Conservation (phyloP, 2,113 vertebrate genomes). For the Psilopsiagon aymara region DNA sequence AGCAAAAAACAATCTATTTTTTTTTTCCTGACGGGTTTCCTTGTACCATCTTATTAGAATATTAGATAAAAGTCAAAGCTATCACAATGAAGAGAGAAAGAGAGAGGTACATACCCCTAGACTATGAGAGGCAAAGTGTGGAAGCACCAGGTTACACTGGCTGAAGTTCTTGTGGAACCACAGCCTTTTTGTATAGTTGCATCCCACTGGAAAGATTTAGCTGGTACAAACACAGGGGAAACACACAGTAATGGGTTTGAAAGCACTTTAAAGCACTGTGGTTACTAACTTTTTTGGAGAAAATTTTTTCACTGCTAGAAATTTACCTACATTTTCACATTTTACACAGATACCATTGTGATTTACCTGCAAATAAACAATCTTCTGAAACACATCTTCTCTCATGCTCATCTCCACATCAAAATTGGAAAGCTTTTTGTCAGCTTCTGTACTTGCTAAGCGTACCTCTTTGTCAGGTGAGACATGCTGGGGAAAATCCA, state of each 20-base stretch:
- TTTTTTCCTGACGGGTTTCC: background rate
- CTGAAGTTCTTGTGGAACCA: background rate
- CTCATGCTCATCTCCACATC: constrained; percentile 96
- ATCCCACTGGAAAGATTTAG: background rate
- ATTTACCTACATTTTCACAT: background rate
- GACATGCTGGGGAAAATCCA: constrained; percentile 92
- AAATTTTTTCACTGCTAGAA: background rate
- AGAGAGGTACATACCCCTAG: background rate
- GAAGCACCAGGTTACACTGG: background rate
- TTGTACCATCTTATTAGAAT: background rate
- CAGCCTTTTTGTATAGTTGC: background rate
- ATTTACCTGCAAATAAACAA: constrained; percentile 87
- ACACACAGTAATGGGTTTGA: background rate
- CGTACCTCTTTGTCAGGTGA: constrained; percentile 85
- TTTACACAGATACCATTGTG: background rate
- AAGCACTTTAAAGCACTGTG: background rate
- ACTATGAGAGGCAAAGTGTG: background rate
- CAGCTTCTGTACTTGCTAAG: constrained; percentile 91
- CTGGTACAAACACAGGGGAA: background rate
- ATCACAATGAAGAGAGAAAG: background rate
- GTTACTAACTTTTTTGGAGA: background rate
- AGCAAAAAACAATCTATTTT: background rate
- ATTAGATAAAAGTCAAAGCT: background rate
- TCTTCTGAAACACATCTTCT: constrained; percentile 87
- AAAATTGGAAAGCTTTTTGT: constrained; percentile 91